Evolutionary conservation across 2,888 invertebrate species (phyloP).

Genomic region (Macrosiphum euphorbiae): DNA sequence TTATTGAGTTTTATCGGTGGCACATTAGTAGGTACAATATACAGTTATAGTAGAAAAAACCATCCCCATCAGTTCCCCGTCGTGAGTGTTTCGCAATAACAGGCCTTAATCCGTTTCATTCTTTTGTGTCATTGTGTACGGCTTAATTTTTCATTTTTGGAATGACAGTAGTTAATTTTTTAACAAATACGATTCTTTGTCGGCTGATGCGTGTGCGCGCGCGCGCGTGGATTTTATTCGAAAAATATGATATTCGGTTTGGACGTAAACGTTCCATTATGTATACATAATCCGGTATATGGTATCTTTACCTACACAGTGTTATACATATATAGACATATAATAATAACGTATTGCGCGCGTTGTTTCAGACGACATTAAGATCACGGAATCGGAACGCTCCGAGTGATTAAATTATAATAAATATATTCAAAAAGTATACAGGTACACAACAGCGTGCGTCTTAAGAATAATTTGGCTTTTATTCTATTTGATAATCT

Average conservation of each 20-base stretch:
- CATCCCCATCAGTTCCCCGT: background rate
- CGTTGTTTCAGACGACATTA: conserved; percentile 38
- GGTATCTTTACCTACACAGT: background rate
- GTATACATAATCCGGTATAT: background rate
- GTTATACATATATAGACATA: background rate
- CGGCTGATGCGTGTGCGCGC: background rate
- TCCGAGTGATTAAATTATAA: conserved; percentile 51
- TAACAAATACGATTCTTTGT: conserved; percentile 1
- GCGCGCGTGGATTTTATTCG: background rate
- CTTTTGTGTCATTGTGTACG: background rate
- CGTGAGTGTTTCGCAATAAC: background rate
- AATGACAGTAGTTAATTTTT: conserved; percentile 18
- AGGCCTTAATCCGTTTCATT: background rate
- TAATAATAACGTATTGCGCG: background rate
- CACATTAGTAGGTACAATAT: background rate
- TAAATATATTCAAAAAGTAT: conserved; percentile 47
- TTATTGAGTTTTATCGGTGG: background rate
- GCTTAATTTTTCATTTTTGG: background rate
- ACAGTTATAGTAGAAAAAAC: background rate
- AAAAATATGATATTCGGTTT: background rate
- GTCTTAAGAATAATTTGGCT: conserved; percentile 36
- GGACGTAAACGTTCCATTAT: conserved; percentile 17
- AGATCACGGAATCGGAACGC: conserved; percentile 46
- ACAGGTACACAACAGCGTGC: background rate
- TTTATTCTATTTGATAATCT: conserved; percentile 53